phyloP scores from a whole-genome alignment of 1,140 invertebrate genomes.

The Pteromalus puparum region DNA sequence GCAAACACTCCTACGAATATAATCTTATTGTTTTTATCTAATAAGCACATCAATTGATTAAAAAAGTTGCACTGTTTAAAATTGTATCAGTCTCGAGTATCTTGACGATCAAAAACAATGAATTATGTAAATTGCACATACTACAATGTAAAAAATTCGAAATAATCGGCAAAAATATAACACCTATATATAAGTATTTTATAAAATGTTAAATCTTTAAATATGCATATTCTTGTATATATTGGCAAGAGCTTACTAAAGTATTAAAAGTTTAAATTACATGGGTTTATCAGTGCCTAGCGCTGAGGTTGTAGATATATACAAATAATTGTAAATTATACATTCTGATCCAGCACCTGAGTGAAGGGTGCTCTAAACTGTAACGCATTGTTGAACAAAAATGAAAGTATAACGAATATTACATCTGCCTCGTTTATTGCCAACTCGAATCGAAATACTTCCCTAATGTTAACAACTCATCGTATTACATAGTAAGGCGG shows the following conservation, averaged over 20 bases:
- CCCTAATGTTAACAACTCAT: too few species aligned
- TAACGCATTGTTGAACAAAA: neutral
- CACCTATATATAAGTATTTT: neutral
- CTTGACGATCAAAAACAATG: too few species aligned
- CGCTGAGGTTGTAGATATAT: neutral
- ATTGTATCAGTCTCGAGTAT: too few species aligned
- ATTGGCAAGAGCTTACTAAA: neutral
- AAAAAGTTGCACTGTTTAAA: neutral
- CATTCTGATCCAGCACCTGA: too few species aligned
- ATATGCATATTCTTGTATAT: neutral
- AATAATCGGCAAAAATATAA: too few species aligned
- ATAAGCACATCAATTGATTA: neutral
- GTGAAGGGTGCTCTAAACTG: neutral
- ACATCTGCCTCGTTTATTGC: too few species aligned
- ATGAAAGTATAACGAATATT: neutral
- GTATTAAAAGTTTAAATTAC: slow-evolving; percentile 19
- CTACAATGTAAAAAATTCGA: neutral
- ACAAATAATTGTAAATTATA: neutral
- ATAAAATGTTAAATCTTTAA: neutral
- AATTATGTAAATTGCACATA: too few species aligned
- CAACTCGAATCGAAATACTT: too few species aligned
- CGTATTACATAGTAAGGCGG: too few species aligned
- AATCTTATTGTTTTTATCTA: neutral
- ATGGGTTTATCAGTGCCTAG: too few species aligned
- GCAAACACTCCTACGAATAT: neutral